These are phyloP conservation scores for Nannoperca australis DNA, from an alignment of 2,797 vertebrate genomes.

Conservation along the genomic window DNA sequence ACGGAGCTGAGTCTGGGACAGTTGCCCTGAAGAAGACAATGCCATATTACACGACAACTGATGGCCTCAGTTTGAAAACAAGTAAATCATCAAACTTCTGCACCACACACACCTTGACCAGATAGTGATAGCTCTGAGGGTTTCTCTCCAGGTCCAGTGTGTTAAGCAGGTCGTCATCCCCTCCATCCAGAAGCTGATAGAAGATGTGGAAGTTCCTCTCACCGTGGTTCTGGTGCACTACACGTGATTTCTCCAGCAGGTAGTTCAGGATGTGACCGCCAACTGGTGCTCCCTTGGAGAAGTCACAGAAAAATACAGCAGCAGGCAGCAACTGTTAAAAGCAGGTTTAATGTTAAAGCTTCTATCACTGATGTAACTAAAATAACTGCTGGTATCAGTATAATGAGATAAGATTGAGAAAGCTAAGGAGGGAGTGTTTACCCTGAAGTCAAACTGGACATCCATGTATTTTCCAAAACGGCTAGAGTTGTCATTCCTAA, in stretches of 20 bases:
- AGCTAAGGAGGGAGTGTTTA: slow-evolving; percentile 63
- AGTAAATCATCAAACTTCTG: neutral
- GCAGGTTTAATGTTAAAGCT: neutral
- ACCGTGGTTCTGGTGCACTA: slow-evolving; percentile 96
- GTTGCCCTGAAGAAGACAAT: slow-evolving; percentile 87
- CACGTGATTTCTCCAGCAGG: slow-evolving; percentile 96
- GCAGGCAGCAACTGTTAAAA: neutral
- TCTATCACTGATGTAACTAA: neutral
- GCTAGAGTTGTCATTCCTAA: slow-evolving; percentile 98
- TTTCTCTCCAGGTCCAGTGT: slow-evolving; percentile 91
- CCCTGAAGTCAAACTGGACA: slow-evolving; percentile 98
- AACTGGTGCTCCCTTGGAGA: slow-evolving; percentile 90
- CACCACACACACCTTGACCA: slow-evolving; percentile 89
- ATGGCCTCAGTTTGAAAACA: slow-evolving; percentile 12
- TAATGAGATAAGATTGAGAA: neutral
- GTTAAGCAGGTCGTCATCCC: slow-evolving; percentile 88
- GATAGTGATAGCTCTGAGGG: slow-evolving; percentile 92
- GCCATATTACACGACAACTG: slow-evolving; percentile 7
- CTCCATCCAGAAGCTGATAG: slow-evolving; percentile 97
- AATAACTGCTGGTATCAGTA: neutral
- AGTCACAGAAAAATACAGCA: neutral
- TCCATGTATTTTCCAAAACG: slow-evolving; percentile 99
- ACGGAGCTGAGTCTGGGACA: slow-evolving; percentile 97
- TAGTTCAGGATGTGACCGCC: slow-evolving; percentile 98
- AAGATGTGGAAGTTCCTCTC: slow-evolving; percentile 99